Evolutionary conservation across 2,888 invertebrate species (phyloP), one percentile per base, ranked within the genome.

Genomic region (Leptinotarsa haldemani): DNA sequence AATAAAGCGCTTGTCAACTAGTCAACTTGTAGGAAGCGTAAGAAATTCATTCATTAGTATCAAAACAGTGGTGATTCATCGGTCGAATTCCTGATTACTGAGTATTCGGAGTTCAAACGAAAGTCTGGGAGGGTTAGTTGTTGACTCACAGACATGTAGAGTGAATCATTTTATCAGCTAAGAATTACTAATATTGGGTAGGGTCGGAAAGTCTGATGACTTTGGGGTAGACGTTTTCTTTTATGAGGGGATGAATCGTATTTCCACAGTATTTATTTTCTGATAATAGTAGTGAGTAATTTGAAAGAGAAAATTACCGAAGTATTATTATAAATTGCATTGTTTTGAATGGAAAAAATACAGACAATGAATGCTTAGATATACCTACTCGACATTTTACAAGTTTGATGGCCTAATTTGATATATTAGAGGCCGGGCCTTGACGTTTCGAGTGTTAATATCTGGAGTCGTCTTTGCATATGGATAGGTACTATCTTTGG

Each of bases 41-140:
- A 40, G 40, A 67, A 67, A 53, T 53, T 53, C 53, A 18, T 53
- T 15, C 56, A 13, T 65, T 52, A 73, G 30, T 66, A 73, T 73
- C 70, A 66, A 70, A 73, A 73, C 70, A 73, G 30, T 66, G 50
- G 63, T 73, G 73, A 73, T 40, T 73, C 73, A 73, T 56, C 70
- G 70, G 67, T 12, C 67, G 53, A 53, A 67, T 67, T 67, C 67
- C 53, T 67, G 52, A 67, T 53, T 58, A 58, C 58, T 40, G 52
- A 67, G 52, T 67, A 67, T 67, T 67, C 50, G 67, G 53, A 30
- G 67, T 67, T 67, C 67, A 50, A 67, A 53, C 25, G 67, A 67
- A 67, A 67, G 67, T 30, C 67, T 67, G 67, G 67, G 67, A 67
- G 67, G 67, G 67, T 40, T 53, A 66, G 53, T 53, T 53, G 53